Evolutionary conservation across 2,113 vertebrate species (phyloP).

Genomic region (Piliocolobus tephrosceles): DNA sequence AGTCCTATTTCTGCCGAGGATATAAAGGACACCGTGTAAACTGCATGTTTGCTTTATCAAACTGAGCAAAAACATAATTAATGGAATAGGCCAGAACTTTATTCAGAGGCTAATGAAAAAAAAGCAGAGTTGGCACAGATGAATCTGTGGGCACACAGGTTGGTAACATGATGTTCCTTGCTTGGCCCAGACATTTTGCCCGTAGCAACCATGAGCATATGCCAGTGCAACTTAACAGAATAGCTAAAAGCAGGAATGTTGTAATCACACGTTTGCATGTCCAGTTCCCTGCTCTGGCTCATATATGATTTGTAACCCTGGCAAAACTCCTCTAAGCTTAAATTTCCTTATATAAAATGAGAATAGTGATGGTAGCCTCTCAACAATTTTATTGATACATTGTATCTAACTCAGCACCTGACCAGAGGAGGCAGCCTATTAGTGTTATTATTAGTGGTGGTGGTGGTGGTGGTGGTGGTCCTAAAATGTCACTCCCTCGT

Average conservation of each 20-base stretch:
- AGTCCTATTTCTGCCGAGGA: background rate
- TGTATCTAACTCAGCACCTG: background rate
- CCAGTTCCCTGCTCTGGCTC: background rate
- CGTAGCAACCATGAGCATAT: background rate
- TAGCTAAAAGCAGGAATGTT: background rate
- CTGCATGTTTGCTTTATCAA: background rate
- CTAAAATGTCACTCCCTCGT: background rate
- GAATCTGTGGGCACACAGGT: background rate
- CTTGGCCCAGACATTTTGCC: background rate
- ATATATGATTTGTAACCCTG: background rate
- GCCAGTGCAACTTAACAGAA: background rate
- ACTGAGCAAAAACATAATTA: background rate
- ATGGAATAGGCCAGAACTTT: background rate
- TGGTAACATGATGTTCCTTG: background rate
- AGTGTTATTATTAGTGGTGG: background rate
- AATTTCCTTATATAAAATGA: constrained; percentile 2
- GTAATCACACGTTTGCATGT: background rate
- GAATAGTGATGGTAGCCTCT: background rate
- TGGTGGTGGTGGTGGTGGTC: background rate
- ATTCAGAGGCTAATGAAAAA: background rate
- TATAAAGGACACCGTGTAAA: background rate
- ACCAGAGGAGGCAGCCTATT: background rate
- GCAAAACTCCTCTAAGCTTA: background rate
- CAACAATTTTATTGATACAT: background rate
- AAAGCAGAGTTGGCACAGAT: background rate